phyloP scores from a whole-genome alignment of 2,113 vertebrate species.

The Carlito syrichta region DNA sequence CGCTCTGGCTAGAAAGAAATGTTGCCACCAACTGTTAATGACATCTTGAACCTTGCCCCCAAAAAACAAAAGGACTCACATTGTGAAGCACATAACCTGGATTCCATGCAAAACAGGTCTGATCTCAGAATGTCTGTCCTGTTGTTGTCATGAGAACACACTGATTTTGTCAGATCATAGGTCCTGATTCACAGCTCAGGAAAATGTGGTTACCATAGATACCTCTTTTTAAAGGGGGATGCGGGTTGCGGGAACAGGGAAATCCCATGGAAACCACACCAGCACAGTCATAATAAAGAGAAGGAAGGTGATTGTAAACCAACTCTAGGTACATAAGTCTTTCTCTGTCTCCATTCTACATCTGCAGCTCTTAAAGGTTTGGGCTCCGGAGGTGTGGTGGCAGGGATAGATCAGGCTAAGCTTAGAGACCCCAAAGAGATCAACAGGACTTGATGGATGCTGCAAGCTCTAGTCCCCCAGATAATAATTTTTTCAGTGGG shows the following conservation, averaged over 20 bases:
- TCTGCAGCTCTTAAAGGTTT: not conserved
- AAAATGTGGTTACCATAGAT: constrained; percentile 69
- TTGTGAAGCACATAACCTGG: not conserved
- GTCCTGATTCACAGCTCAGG: constrained; percentile 58
- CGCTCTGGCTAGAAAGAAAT: not conserved
- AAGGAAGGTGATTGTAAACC: not conserved
- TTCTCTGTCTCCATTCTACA: not conserved
- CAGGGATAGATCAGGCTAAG: not conserved
- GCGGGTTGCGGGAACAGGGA: not conserved
- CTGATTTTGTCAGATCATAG: constrained; percentile 44
- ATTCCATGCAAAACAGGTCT: not conserved
- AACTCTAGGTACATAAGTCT: not conserved
- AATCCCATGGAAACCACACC: not conserved
- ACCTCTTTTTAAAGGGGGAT: constrained; percentile 47
- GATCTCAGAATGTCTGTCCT: constrained; percentile 38
- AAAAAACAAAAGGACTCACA: not conserved
- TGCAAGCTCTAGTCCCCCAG: not conserved
- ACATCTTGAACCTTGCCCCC: not conserved
- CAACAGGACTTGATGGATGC: not conserved
- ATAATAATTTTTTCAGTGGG: not conserved
- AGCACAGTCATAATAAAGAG: not conserved
- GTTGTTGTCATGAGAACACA: constrained; percentile 67
- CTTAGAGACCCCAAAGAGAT: not conserved
- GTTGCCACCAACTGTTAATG: not conserved
- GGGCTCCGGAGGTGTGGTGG: not conserved